Evolutionary conservation across 23 tunicate genomes (phyloP), one percentile per base, ranked within the genome.

Genomic region (Phallusia fumigata): DNA sequence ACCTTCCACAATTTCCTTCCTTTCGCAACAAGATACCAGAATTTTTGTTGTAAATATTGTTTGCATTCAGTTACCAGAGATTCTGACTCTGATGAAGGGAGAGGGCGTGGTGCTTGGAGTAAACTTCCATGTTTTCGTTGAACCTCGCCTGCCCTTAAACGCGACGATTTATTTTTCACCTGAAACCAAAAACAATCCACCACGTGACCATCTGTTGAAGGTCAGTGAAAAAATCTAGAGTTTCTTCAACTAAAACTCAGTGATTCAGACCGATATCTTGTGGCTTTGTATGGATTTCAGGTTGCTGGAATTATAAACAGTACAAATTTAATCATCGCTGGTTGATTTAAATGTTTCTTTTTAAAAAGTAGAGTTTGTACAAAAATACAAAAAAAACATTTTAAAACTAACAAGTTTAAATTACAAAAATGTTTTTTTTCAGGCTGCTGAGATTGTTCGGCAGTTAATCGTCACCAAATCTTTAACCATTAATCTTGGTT

Each of bases 101-200:
- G 64, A 69, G 32, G 28, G 35, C 3, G 5, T 81, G 10, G 0
- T 73, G 16, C 31, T 19, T 5, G 52, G 74, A 18, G 30, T 65
- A 58, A 32, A 50, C 69, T 84, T 76, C 82, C 88, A 84, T 44
- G 82, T 84, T 21, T 84, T 45, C 78, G 35, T 84, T 30, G 82
- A 76, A 33, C 88, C 88, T 0, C 31, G 12, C 8, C 76, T 84
- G 0, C 88, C 88, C 8, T 82, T 84, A 19, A 26, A 76, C 16
- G 88, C 65, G 40, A 31, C 32, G 6, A 13, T 84, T 33, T 33
- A 32, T 47, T 76, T 84, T 35, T 50, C 77, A 36, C 77, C 53
- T 24, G 21, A 82, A 15, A 19, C 65, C 18, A 69, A 52, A 19
- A 34, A 34, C 40, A 52, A 18, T 6, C 83, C 83, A 32, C 32